Base-by-base conservation (phyloP, 2,113 vertebrate genomes). In the Podilymbus podiceps region DNA sequence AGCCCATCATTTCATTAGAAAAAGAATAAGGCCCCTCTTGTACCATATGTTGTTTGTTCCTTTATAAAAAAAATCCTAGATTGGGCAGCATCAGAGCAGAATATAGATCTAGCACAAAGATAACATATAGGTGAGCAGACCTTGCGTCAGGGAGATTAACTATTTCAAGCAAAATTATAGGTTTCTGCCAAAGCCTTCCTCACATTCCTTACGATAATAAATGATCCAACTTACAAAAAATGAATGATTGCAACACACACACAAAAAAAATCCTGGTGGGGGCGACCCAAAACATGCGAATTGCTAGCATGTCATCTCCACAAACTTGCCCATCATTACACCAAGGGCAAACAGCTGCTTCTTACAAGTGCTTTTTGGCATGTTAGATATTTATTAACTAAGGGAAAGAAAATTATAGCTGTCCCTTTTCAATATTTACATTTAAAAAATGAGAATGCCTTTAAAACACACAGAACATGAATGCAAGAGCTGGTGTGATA, bases 1-100 rank as follows among this genome's bases (percentile, higher is more conserved):
- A 98, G 97, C 97, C 95, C 96, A 97, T 98, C 97, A 98, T 98
- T 98, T 98, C 97, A 97, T 98, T 98, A 98, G 92, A 79, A 96
- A 96, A 89, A 92, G 97, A 98, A 95, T 95, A 98, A 97, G 97
- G 88, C 80, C 88, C 85, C 94, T 97, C 91, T 94, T 92, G 76
- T 87, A 96, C 95, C 97, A 98, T 97, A 97, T 98, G 97, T 81
- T 97, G 93, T 96, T 96, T 97, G 94, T 97, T 97, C 95, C 96
- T 98, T 98, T 89, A 90, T 52, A 85, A 93, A 96, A 96, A 93
- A 97, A 97, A 97, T 60, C 80, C 95, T 85, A 95, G 78, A 96
- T 93, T 92, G 94, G 89, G 52, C 78, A 92, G 58, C 90, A 89
- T 76, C 62, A 89, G 89, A 93, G 79, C 80, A 95, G 63, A 96